Evolutionary conservation across 2,113 vertebrate genomes (phyloP).

Genomic region (Chloroceryle aenea): DNA sequence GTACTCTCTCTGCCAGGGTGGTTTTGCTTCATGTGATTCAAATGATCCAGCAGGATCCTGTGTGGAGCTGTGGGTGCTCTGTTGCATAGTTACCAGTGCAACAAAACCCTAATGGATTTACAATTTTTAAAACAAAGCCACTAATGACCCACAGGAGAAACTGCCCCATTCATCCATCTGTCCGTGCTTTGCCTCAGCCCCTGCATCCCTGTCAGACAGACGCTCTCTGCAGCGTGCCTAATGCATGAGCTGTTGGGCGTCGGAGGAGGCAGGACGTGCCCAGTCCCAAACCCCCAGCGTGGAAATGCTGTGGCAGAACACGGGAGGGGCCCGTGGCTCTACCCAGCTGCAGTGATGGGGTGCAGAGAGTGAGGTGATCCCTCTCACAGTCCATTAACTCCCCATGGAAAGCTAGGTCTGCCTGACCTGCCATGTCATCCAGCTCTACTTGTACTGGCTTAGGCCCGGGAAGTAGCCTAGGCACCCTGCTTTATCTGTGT

Average conservation of each 20-base stretch:
- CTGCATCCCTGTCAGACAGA: background rate
- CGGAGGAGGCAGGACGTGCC: fast-evolving
- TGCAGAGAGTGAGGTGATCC: fast-evolving
- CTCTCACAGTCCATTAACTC: background rate
- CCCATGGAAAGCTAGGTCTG: background rate
- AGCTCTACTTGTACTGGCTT: background rate
- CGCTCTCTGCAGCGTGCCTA: fast-evolving
- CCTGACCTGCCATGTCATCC: background rate
- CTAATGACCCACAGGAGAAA: background rate
- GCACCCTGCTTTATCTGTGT: background rate
- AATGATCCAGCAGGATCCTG: background rate
- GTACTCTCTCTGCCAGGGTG: background rate
- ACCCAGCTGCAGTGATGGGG: background rate
- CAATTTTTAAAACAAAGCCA: background rate
- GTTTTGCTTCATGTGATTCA: background rate
- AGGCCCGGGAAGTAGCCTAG: background rate
- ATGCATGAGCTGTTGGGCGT: fast-evolving
- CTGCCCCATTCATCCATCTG: fast-evolving
- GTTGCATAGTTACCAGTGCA: background rate
- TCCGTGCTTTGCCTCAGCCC: background rate
- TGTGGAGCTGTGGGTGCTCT: fast-evolving
- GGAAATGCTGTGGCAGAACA: fast-evolving
- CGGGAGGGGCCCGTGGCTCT: fast-evolving
- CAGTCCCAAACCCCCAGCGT: fast-evolving
- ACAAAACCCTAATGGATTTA: background rate